Percentiles rank a stretch among this genome's conserved stretches.
Conservation (phyloP, 1,140 invertebrate species). For the Ditylenchus dipsaci region DNA sequence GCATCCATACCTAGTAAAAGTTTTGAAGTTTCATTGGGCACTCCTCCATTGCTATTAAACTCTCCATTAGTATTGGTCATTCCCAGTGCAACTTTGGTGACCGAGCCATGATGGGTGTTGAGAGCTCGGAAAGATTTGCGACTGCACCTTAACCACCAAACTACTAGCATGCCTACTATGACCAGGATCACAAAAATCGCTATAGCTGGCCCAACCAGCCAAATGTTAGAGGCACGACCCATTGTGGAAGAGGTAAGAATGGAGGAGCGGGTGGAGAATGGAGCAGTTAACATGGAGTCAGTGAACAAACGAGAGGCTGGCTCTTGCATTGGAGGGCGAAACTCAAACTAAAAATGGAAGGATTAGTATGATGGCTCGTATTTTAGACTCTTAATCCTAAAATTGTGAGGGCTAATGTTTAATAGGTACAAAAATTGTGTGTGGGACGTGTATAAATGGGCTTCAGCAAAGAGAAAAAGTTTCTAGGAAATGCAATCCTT, state of each 20-base stretch:
- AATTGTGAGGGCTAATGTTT: neutral
- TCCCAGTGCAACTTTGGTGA: conserved; percentile 32
- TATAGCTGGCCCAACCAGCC: conserved; percentile 67
- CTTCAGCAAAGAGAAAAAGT: too few species aligned
- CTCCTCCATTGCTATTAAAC: conserved; percentile 8
- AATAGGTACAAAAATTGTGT: too few species aligned
- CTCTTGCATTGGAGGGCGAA: conserved; percentile 80
- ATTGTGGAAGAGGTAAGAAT: conserved; percentile 65
- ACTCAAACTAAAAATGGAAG: conserved; percentile 89
- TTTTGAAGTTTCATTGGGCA: conserved; percentile 53
- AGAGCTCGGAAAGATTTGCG: conserved; percentile 30
- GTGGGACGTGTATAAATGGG: too few species aligned
- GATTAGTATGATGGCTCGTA: too few species aligned
- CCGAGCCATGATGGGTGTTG: conserved; percentile 37
- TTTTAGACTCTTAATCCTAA: too few species aligned
- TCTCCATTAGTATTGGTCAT: neutral
- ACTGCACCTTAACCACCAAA: conserved; percentile 53
- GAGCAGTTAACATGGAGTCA: conserved; percentile 74
- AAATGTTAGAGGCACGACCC: conserved; percentile 71
- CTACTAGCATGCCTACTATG: conserved; percentile 59
- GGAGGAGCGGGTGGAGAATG: conserved; percentile 64
- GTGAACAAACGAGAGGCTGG: conserved; percentile 71
- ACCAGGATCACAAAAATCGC: conserved; percentile 61
- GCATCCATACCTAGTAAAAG: conserved; percentile 44
- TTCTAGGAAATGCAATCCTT: too few species aligned